Evolutionary conservation across 2,797 vertebrate genomes (phyloP).

Genomic region (Craterocephalus amniculus): DNA sequence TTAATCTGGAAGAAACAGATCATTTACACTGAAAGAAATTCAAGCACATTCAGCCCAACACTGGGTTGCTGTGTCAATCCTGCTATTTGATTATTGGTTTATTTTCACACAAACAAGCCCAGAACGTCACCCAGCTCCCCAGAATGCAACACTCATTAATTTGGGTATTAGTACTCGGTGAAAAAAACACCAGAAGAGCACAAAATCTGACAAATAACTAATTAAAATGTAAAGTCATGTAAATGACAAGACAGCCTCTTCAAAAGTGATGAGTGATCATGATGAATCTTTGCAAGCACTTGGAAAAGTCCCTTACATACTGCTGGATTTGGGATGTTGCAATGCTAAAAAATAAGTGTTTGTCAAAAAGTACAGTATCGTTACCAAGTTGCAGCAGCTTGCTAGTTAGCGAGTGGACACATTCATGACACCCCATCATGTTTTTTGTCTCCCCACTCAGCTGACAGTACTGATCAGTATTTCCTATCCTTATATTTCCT

Average conservation of each 20-base stretch:
- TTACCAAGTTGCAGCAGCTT: no score
- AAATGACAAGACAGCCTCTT: no score
- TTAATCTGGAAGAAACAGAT: conserved; percentile 9
- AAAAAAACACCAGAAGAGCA: neutral
- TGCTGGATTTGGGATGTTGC: no score
- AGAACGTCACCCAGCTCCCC: neutral
- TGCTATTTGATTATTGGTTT: neutral
- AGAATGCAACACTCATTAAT: neutral
- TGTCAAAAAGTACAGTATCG: no score
- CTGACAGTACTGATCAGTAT: neutral
- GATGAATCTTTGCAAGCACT: neutral
- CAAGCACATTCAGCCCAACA: neutral
- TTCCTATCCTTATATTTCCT: neutral
- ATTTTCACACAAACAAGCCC: neutral
- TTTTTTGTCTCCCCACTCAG: no score
- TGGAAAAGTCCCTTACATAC: neutral
- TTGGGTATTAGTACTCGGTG: neutral
- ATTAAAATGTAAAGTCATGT: neutral
- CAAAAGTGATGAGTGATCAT: no score
- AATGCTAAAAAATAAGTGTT: no score
- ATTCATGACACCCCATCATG: no score
- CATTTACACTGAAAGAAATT: conserved; percentile 6
- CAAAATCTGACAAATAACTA: neutral
- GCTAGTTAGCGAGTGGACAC: no score
- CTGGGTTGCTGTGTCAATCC: neutral